Base-by-base conservation (phyloP, 2,888 invertebrate species). In the Plebejus melissa region DNA sequence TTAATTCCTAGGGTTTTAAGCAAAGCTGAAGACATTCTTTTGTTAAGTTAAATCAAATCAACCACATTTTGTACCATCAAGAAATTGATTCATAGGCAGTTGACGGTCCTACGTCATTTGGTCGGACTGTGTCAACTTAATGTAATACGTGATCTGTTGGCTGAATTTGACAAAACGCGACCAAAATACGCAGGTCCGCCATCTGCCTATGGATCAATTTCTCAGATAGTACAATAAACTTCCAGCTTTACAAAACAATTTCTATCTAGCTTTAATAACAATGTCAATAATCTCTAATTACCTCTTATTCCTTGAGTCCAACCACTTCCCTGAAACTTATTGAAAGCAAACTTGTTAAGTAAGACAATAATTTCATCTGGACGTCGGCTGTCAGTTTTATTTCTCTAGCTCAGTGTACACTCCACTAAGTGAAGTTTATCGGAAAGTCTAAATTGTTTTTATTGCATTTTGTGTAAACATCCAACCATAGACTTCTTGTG, bases 341-440 rank as follows among this genome's bases (percentile, higher is more conserved):
- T 32, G 65, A 65, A 65, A 65, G 65, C 65, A 36, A 65, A 70
- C 69, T 69, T 69, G n/a, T 41, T 38, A 41, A 41, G 36, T 70
- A 70, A 70, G 70, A 70, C 70, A 70, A 41, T 70, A 41, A 70
- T 41, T 70, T 70, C 41, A 70, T 70, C 70, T 70, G 41, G 38
- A n/a, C 41, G 41, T 65, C 65, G 65, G 32, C 70, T 70, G 70
- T 70, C 22, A n/a, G 41, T 70, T 70, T 70, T 70, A 41, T 70
- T 70, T 70, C 70, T 70, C 70, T 70, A 70, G 41, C 70, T 70
- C 41, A 70, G 41, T 70, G 70, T 41, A 41, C 70, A 41, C 70
- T 41, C 41, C 69, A 41, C 16, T n/a, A 38, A 38, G 41, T 22
- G 16, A 28, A 70, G 38, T 70, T 70, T 70, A 70, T 70, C 70